These are phyloP conservation scores for Ruditapes philippinarum DNA, from an alignment of 1,140 invertebrate genomes.

Conservation along the genomic window DNA sequence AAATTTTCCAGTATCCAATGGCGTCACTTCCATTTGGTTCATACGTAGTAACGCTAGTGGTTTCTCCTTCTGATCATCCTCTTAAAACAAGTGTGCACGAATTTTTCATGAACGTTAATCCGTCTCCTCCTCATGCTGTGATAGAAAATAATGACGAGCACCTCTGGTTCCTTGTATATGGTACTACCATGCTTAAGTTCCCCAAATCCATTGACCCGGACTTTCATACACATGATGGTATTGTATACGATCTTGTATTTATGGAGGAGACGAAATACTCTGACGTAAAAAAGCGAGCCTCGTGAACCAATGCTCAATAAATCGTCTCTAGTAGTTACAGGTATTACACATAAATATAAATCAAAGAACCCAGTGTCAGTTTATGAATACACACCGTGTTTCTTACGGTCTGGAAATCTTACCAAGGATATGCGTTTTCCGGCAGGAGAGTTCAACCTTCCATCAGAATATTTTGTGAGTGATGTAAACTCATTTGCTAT, in stretches of 20 bases:
- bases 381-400: conserved; percentile 74
- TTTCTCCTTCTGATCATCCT: conserved; percentile 72
- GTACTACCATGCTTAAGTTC: conserved; percentile 80
- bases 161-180: conserved; percentile 77
- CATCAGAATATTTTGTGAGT: conserved; percentile 73
- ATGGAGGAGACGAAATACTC: conserved; percentile 69
- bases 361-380: conserved; percentile 76
- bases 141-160: conserved; percentile 77
- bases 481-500: conserved; percentile 73
- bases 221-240: conserved; percentile 70
- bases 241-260: conserved; percentile 79
- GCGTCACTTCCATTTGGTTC: conserved; percentile 81
- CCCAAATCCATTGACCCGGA: conserved; percentile 82
- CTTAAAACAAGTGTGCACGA: conserved; percentile 62
- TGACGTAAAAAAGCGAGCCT: conserved; percentile 27
- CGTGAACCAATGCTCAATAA: conserved; percentile 49
- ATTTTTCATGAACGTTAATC: conserved; percentile 74
- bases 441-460: conserved; percentile 76
- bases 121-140: conserved; percentile 79
- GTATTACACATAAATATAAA: conserved; percentile 71
- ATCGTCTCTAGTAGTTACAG: conserved; percentile 69
- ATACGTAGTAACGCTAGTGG: conserved; percentile 79
- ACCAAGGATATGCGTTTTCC: conserved; percentile 70
- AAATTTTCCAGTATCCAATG: conserved; percentile 74
- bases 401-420: conserved; percentile 60